Percentiles rank a stretch among this genome's conserved stretches.
Evolutionary conservation across 2,888 invertebrate species (phyloP).

Genomic region (Maniola hyperantus): DNA sequence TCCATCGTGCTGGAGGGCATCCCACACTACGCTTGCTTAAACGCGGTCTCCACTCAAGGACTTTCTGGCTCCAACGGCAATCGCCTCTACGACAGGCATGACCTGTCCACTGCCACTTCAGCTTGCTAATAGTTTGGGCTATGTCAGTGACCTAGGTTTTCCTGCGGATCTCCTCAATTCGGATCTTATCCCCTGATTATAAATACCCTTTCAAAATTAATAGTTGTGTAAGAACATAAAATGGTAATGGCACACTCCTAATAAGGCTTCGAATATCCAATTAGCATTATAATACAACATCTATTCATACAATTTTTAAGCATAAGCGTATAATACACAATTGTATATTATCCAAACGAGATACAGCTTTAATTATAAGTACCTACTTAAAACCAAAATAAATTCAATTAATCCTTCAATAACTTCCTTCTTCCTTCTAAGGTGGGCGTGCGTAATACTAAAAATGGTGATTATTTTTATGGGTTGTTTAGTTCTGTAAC

Average conservation of each 20-base stretch:
- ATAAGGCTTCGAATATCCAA: constrained; percentile 1
- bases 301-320: not conserved
- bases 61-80: no score
- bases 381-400: not conserved
- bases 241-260: not conserved
- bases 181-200: no score
- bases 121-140: no score
- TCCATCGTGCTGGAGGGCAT: no score
- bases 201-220: not conserved
- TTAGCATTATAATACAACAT: not conserved
- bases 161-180: no score
- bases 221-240: not conserved
- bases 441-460: not conserved
- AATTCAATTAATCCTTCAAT: not conserved
- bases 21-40: no score
- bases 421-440: not conserved
- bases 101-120: no score
- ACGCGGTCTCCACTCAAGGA: no score
- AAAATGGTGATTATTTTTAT: not conserved
- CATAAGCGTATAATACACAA: not conserved
- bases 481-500: no score
- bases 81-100: no score
- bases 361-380: no score
- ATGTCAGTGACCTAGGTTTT: no score
- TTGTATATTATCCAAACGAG: not conserved